Base-by-base conservation (phyloP, 2,888 invertebrate genomes). In the Tipula lateralis region DNA sequence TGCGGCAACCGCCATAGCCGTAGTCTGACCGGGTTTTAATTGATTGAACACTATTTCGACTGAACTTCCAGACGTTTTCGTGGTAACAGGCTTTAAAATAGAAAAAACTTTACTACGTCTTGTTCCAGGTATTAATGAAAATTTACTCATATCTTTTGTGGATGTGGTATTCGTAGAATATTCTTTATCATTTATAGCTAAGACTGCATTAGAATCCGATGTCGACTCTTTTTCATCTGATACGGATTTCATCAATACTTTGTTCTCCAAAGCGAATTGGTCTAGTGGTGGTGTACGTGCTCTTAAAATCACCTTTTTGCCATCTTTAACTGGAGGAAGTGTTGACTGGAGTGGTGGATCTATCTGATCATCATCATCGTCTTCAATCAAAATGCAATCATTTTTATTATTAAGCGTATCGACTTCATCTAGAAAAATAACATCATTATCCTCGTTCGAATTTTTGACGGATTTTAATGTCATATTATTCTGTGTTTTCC, bases 281-380 rank as follows among this genome's bases (percentile, higher is more conserved):
- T 66, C 12, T 7, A 24, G 24, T 24, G 66, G 66, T 24, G 66
- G 24, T 9, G 24, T 66, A 66, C 24, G 19, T 12, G 66, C 9
- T 9, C 9, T 19, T 24, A 66, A 9, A 2, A 24, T 66, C 9
- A 19, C 66, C 24, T 50, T 50, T 50, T 50, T 50, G 0, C 66
- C 66, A 24, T 66, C 66, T 9, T 9, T 1, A 12, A 24, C 24
- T 24, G 66, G 1, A 66, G 66, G 24, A 3, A 9, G 24, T 66
- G 66, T 6, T 1, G 50, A 1, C 50, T 19, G 19, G 4, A 9
- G 12, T 1, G 44, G 44, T 9, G 66, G 66, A 6, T 66, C 66
- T 9, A 24, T 66, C 66, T 66, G 66, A 66, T 34, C 32, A 19
- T 83, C 83, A 16, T 83, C 83, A 34, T 83, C 83, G 34, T 83